phyloP scores from a whole-genome alignment of 1,140 invertebrate species.

The Limonius californicus region DNA sequence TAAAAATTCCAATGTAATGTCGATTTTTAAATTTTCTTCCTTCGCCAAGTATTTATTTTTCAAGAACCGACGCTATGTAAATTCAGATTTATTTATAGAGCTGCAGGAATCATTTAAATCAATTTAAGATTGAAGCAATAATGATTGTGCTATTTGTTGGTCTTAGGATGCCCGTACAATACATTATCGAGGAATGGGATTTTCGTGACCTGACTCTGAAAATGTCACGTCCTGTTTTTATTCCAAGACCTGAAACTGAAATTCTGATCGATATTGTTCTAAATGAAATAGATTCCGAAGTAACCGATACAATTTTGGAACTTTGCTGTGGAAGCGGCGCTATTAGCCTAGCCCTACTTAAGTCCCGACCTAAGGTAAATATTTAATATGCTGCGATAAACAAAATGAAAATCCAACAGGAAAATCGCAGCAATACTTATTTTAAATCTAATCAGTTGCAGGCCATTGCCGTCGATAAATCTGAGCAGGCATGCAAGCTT shows the following conservation, averaged over 20 bases:
- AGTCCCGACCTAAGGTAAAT: slow-evolving; percentile 52
- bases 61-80: too few species aligned
- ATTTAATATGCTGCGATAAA: too few species aligned
- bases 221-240: slow-evolving; percentile 65
- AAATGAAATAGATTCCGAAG: slow-evolving; percentile 43
- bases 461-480: slow-evolving; percentile 58
- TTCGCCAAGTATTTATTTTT: too few species aligned
- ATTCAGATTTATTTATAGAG: too few species aligned
- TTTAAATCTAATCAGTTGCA: too few species aligned
- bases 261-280: slow-evolving; percentile 57
- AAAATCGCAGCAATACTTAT: too few species aligned
- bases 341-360: slow-evolving; percentile 60
- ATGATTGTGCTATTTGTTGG: not conserved
- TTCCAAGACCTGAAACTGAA: slow-evolving; percentile 72
- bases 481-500: slow-evolving; percentile 55
- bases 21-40: too few species aligned
- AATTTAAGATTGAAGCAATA: not conserved
- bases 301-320: slow-evolving; percentile 52
- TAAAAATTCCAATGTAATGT: too few species aligned
- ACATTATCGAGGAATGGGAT: slow-evolving; percentile 72
- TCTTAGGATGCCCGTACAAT: slow-evolving; percentile 65
- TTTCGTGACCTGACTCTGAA: slow-evolving; percentile 64
- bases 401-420: too few species aligned
- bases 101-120: not conserved
- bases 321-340: slow-evolving; percentile 68